phyloP scores from a whole-genome alignment of 2,888 invertebrate genomes.

The Acanthoscelides obtectus region DNA sequence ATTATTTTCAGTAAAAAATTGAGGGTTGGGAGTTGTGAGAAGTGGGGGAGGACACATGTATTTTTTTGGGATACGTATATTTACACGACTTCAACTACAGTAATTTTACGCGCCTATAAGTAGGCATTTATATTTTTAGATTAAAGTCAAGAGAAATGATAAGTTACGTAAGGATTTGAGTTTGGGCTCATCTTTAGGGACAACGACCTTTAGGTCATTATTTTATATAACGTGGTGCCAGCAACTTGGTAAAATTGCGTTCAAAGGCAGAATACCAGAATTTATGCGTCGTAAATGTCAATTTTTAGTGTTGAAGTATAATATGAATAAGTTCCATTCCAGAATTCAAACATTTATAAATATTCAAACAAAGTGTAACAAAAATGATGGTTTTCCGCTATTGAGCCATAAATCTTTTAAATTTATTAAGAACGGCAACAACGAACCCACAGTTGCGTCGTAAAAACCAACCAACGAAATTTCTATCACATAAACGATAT shows the following conservation, averaged over 20 bases:
- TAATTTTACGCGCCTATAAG: no score
- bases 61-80: no score
- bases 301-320: not conserved
- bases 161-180: no score
- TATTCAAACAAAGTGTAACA: not conserved
- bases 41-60: no score
- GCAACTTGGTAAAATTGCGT: not conserved
- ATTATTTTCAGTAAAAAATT: no score
- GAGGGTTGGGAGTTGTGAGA: no score
- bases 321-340: not conserved
- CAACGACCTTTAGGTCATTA: not conserved
- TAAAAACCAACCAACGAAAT: not conserved
- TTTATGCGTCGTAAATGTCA: not conserved
- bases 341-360: not conserved
- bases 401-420: not conserved
- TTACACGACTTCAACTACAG: no score
- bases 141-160: no score
- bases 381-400: not conserved
- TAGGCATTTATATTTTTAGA: no score
- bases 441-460: not conserved
- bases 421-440: not conserved
- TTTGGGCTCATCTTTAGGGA: no score
- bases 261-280: not conserved
- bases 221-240: not conserved
- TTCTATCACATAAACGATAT: not conserved